Evolutionary conservation across 2,113 vertebrate species (phyloP).

Genomic region (Corythornis cristatus): DNA sequence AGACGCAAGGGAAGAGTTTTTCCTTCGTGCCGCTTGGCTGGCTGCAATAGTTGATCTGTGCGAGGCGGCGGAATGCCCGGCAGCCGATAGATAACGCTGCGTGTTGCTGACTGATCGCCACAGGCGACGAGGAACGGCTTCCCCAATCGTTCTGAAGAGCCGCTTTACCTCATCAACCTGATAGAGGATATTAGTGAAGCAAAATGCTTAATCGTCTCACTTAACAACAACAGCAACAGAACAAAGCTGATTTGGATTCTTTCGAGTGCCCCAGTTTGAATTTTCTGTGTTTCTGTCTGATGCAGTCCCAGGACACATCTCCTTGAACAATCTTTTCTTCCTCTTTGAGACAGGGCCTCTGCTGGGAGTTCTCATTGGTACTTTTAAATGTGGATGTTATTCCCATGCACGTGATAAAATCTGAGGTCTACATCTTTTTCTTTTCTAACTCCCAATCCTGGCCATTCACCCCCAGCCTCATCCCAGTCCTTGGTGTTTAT

Average conservation of each 20-base stretch:
- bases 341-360: constrained; percentile 20
- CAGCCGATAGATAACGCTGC: constrained; percentile 12
- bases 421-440: not conserved
- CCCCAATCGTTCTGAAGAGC: constrained; percentile 55
- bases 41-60: not conserved
- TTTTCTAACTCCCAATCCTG: not conserved
- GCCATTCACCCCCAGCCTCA: not conserved
- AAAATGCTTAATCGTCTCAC: constrained; percentile 58
- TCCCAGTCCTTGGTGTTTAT: not conserved
- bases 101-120: constrained; percentile 34
- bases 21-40: not conserved
- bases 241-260: constrained; percentile 16
- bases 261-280: not conserved
- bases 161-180: constrained; percentile 59
- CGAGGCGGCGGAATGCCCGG: not conserved
- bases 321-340: constrained; percentile 53
- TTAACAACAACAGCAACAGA: constrained; percentile 52
- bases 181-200: constrained; percentile 40
- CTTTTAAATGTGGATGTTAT: constrained; percentile 55
- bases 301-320: constrained; percentile 47
- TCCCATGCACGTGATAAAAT: not conserved
- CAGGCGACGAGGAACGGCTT: constrained; percentile 57
- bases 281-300: constrained; percentile 55
- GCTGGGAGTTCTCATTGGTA: constrained; percentile 36
- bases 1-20: not conserved